Percentiles rank a stretch among this genome's conserved stretches.
Conservation (phyloP, 2,888 invertebrate genomes). For the Lapara coniferarum region DNA sequence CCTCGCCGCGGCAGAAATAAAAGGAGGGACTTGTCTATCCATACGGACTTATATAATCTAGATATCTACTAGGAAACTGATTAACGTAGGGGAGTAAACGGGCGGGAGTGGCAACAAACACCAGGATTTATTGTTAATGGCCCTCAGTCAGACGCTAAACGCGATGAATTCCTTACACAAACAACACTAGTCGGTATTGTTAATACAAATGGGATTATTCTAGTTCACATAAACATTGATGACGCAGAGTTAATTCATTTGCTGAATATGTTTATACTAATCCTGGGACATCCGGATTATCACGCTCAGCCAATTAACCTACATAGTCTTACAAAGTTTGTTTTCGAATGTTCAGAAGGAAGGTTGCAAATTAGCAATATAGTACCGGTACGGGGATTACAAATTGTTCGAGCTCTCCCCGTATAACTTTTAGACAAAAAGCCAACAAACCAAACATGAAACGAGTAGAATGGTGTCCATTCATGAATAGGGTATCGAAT, state of each 20-base stretch:
- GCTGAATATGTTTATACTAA: constrained; percentile 24
- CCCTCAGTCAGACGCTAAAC: constrained; percentile 65
- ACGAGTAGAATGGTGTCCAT: constrained; percentile 19
- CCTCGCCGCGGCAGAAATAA: constrained; percentile 56
- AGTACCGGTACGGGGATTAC: constrained; percentile 45
- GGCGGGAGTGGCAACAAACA: constrained; percentile 59
- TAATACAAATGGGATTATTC: constrained; percentile 45
- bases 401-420: constrained; percentile 51
- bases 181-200: constrained; percentile 43
- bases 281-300: constrained; percentile 19
- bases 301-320: constrained; percentile 43
- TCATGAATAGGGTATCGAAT: constrained; percentile 9
- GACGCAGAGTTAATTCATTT: constrained; percentile 34
- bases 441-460: constrained; percentile 39
- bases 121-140: constrained; percentile 77
- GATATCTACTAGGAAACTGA: constrained; percentile 70
- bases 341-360: constrained; percentile 49
- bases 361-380: constrained; percentile 51
- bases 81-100: constrained; percentile 65
- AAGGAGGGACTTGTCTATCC: constrained; percentile 52
- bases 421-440: constrained; percentile 58
- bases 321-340: constrained; percentile 34
- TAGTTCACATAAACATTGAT: constrained; percentile 33
- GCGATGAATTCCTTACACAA: constrained; percentile 65
- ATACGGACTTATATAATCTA: constrained; percentile 63